Percentiles rank a stretch among this genome's conserved stretches.
Evolutionary conservation across 2,888 invertebrate genomes (phyloP).

Genomic region (Phytoseiulus persimilis): DNA sequence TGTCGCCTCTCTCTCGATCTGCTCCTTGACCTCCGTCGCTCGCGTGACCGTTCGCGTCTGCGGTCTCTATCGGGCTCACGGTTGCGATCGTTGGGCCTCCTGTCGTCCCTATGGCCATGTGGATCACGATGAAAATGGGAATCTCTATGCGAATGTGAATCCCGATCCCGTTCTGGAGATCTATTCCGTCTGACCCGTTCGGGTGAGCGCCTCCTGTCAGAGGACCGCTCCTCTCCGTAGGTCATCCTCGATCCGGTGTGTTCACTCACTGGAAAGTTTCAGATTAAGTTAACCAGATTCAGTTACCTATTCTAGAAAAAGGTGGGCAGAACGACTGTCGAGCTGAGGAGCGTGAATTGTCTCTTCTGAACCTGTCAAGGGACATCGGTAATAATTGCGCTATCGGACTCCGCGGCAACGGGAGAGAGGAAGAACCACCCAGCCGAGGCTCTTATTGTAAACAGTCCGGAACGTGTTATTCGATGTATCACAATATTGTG

Average conservation of each 20-base stretch:
- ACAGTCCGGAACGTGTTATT: too few species aligned
- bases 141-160: neutral
- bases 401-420: too few species aligned
- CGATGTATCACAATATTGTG: too few species aligned
- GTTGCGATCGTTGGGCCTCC: neutral
- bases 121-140: neutral
- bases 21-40: constrained; percentile 17
- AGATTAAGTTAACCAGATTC: too few species aligned
- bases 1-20: neutral
- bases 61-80: neutral
- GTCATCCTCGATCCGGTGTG: neutral
- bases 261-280: too few species aligned
- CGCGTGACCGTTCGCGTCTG: neutral
- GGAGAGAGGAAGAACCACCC: too few species aligned
- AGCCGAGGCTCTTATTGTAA: too few species aligned
- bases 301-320: too few species aligned
- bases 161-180: neutral
- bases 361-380: too few species aligned
- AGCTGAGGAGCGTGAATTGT: too few species aligned
- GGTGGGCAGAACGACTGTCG: too few species aligned
- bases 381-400: too few species aligned
- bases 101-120: neutral
- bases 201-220: neutral
- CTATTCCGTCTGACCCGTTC: neutral
- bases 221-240: neutral